Base-by-base conservation (phyloP, 1,140 invertebrate genomes). In the Asobara japonica region DNA sequence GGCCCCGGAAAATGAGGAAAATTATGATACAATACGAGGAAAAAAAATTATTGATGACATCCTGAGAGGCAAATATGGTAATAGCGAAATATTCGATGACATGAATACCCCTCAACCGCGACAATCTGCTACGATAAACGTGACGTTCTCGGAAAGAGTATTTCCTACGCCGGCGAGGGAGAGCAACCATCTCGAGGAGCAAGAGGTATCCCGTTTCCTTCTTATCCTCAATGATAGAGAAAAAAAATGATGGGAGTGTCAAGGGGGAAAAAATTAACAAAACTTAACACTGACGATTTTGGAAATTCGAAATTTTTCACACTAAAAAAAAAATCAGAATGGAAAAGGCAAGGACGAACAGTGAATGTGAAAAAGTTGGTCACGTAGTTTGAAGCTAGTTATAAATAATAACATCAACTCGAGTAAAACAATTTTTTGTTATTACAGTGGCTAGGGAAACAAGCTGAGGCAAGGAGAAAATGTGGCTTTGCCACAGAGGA, bases 151-250 rank as follows among this genome's bases (percentile, higher is more conserved):
- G 0, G 90, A 91, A 10, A 86, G 95, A 70, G 89, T 89, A 51
- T 96, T 97, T 83, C 93, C 94, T 3, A 96, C 95, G 10, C 94
- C 95, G 0, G 91, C 90, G 20, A 87, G 95, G 80, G 95, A 97
- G 84, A 96, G 94, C 5, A 89, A 89, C 71, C 88, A 89, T 13
- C 80, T 86, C 1, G 90, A 94, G 79, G 95, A 97, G 86, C 89
- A 94, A 79, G 91, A 93, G 83, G 92, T 91, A 85, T 67, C 62
- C 73, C 18, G 8, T 27, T 41, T 51, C 65, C 65, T 25, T 56
- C 27, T 16, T 25, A 60, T 33, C 18, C n/a, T n/a, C n/a, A n/a
- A n/a, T n/a, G n/a, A n/a, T n/a, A n/a, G n/a, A n/a, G n/a, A n/a
- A n/a, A n/a, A n/a, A n/a, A n/a, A n/a, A n/a, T n/a, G n/a, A n/a